phyloP scores from a whole-genome alignment of 1,140 invertebrate species.

The Drosophila willistoni region DNA sequence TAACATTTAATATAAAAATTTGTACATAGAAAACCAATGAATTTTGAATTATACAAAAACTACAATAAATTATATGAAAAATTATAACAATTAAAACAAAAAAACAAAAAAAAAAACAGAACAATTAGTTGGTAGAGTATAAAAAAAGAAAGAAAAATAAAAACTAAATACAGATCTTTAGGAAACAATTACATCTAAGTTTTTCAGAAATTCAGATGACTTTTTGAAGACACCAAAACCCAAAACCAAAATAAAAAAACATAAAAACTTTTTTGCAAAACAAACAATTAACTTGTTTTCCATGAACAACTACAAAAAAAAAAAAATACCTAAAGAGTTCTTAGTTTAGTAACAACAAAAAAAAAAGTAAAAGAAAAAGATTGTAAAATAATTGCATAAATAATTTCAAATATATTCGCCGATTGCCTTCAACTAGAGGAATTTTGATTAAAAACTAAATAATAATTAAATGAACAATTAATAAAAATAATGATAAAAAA shows the following conservation, averaged over 20 bases:
- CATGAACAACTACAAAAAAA: constrained; percentile 11
- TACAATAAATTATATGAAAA: constrained; percentile 21
- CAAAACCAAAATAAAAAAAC: neutral
- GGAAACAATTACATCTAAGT: constrained; percentile 77
- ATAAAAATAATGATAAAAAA: constrained; percentile 54
- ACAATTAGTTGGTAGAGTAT: constrained; percentile 47
- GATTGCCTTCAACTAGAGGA: constrained; percentile 83
- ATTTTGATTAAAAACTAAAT: constrained; percentile 81
- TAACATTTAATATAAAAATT: constrained; percentile 12
- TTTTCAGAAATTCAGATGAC: constrained; percentile 76
- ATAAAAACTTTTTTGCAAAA: constrained; percentile 49
- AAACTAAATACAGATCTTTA: constrained; percentile 44
- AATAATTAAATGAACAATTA: constrained; percentile 55
- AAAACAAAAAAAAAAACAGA: constrained; percentile 34
- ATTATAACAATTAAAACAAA: constrained; percentile 57
- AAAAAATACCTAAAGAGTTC: constrained; percentile 35
- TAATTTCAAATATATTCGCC: constrained; percentile 83
- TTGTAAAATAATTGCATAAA: constrained; percentile 83
- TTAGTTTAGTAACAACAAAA: constrained; percentile 55
- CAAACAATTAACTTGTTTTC: constrained; percentile 56
- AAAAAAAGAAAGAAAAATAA: constrained; percentile 33
- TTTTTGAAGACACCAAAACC: constrained; percentile 62
- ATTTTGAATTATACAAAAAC: constrained; percentile 19
- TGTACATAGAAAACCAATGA: constrained; percentile 13
- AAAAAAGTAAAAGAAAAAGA: constrained; percentile 40